Percentiles rank a stretch among this genome's conserved stretches.
Conservation (phyloP, 2,888 invertebrate species). For the Carcina quercana region DNA sequence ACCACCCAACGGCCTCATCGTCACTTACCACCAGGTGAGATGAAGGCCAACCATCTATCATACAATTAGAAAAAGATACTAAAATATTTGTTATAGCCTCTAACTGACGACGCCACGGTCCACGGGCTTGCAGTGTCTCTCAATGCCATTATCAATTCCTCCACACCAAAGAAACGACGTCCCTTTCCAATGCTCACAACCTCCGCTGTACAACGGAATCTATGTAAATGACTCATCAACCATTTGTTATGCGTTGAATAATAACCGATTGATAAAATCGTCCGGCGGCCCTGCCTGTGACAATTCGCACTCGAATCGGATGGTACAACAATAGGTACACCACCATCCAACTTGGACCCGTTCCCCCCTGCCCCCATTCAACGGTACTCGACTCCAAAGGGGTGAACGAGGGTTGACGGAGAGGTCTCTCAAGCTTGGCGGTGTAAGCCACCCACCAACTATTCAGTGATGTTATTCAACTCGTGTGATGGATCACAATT, state of each 20-base stretch:
- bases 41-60: too few species aligned
- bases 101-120: background rate
- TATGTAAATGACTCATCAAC: constrained; percentile 45
- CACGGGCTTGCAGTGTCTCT: too few species aligned
- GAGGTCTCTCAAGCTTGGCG: constrained; percentile 35
- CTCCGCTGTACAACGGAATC: constrained; percentile 16
- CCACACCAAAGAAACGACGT: too few species aligned
- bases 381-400: constrained; percentile 22
- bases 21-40: too few species aligned
- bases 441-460: constrained; percentile 54
- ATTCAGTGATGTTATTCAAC: constrained; percentile 64
- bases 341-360: constrained; percentile 35
- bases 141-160: too few species aligned
- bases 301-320: constrained; percentile 64
- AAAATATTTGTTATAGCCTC: too few species aligned
- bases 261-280: constrained; percentile 65
- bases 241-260: constrained; percentile 55
- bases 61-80: too few species aligned
- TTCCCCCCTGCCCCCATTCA: constrained; percentile 27
- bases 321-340: constrained; percentile 51
- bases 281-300: constrained; percentile 53
- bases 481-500: constrained; percentile 65
- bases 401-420: constrained; percentile 31
- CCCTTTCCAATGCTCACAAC: background rate
- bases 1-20: too few species aligned